These are phyloP conservation scores for Chaetura pelagica DNA, from an alignment of 2,113 vertebrate species.

Conservation along the genomic window DNA sequence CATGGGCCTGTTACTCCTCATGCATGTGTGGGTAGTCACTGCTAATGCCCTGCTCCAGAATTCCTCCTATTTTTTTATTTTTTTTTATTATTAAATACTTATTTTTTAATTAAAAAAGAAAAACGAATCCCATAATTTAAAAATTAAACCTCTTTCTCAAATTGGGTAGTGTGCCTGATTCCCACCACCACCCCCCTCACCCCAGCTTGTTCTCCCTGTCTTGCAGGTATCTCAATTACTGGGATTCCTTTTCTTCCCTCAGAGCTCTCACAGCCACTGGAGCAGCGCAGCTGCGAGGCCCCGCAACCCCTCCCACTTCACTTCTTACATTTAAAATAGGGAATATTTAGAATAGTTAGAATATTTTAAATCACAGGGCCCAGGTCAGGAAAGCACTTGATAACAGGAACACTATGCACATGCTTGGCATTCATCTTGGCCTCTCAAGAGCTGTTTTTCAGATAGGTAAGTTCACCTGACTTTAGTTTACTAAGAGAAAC, in stretches of 20 bases:
- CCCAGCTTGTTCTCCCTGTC: neutral
- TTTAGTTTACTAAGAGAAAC: neutral
- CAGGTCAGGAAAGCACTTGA: constrained; percentile 45
- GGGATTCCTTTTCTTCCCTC: constrained; percentile 41
- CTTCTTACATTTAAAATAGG: constrained; percentile 11
- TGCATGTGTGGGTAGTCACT: neutral
- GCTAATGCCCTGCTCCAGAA: neutral
- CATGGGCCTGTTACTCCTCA: neutral
- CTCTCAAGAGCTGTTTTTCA: constrained; percentile 13
- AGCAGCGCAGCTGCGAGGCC: neutral
- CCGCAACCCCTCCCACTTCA: neutral
- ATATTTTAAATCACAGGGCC: neutral
- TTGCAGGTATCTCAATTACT: neutral
- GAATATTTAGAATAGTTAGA: constrained; percentile 30
- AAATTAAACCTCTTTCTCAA: neutral
- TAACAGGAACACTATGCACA: constrained; percentile 42
- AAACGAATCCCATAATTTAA: neutral
- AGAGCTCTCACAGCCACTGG: neutral
- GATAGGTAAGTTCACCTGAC: constrained; percentile 31
- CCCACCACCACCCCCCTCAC: neutral
- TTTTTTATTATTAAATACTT: too few relatives aligned
- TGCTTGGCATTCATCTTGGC: neutral
- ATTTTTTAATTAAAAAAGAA: neutral
- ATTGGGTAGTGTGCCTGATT: neutral
- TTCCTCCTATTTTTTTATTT: neutral